Conservation (phyloP, 2,113 vertebrate species). For the Sus scrofa region T2T-Sscrofa CM000819.6:58776001-58776500, state of each 20-base stretch:
- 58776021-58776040: neutral
- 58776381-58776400: neutral
- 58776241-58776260: neutral
- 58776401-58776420: neutral
- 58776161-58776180: neutral
- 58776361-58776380: neutral
- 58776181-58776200: neutral
- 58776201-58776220: neutral
- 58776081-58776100: neutral
- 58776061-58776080: neutral
- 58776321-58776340: neutral
- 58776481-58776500: neutral
- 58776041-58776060: neutral
- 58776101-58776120: neutral
- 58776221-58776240: neutral
- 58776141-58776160: neutral
- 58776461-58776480: neutral
- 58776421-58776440: neutral
- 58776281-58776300: neutral
- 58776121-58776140: neutral
- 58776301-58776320: neutral
- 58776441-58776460: neutral
- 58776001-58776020: neutral
- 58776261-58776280: neutral
- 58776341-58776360: neutral